Evolutionary conservation across 2,888 invertebrate genomes (phyloP), one percentile per base, ranked within the genome.

Genomic region (Amiota communis): DNA sequence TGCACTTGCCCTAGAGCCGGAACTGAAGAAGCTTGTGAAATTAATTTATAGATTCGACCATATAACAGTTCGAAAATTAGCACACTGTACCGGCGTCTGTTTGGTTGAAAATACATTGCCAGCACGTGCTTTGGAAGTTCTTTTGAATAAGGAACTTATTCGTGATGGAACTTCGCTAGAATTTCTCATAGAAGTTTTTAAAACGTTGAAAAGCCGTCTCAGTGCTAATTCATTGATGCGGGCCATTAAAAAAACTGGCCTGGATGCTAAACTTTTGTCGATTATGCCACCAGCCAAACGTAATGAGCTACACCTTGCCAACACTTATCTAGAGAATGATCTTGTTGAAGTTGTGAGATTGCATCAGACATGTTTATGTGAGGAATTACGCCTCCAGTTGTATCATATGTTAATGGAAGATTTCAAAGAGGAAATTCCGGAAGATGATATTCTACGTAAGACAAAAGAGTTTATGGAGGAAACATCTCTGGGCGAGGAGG

Each of bases 271-370:
- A n/a, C 71, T 79, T 4, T 72, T 72, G 0, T 74, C 72, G 47
- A 75, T 73, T 6, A 77, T 78, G 78, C 78, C 78, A n/a, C 74
- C 78, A 0, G 70, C 71, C 68, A 1, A 74, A 67, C 77, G 78
- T 23, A 77, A 74, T n/a, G 77, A 79, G 59, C 23, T 73, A 1
- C 69, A 75, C 12, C 73, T 79, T 9, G 71, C 53, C 12, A 75
- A 77, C 20, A 56, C 73, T 9, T 79, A 74, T 15, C 61, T 71
- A 49, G 73, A 75, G 57, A 56, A 47, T 12, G 67, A 75, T 17
- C 69, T 79, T 0, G n/a, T 63, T 2, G 78, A 79, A 71, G 15
- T 79, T 0, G 69, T 79, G 1, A 15, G 61, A 2, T 10, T 79
- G 70, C 71, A 77, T 17, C 75, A 77, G 59, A 1, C 20, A 9